phyloP scores from a whole-genome alignment of 2,888 invertebrate genomes.

The Phasia obesa region DNA sequence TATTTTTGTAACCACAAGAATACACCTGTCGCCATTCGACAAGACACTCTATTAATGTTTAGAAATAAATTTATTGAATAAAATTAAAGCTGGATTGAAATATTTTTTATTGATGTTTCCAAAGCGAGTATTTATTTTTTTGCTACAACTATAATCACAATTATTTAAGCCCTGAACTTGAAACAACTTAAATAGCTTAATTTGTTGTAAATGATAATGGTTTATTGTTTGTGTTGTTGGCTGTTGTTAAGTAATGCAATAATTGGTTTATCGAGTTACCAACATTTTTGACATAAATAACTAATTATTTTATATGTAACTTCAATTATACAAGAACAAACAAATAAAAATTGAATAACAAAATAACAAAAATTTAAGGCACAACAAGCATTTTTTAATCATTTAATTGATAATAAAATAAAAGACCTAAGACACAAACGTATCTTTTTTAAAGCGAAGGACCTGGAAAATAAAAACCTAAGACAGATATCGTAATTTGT shows the following conservation, averaged over 20 bases:
- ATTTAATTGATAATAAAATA: no score
- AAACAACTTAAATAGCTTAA: conserved; percentile 21
- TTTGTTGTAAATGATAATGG: conserved; percentile 16
- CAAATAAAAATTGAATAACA: no score
- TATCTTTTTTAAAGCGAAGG: no score
- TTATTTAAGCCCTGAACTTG: conserved; percentile 55
- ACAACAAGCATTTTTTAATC: no score
- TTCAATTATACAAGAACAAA: neutral
- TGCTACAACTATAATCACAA: neutral
- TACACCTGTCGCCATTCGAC: conserved; percentile 47
- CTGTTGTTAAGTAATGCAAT: neutral
- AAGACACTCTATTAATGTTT: conserved; percentile 40
- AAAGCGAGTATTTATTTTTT: neutral
- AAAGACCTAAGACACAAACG: no score
- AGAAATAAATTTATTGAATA: conserved; percentile 21
- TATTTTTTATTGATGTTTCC: conserved; percentile 7
- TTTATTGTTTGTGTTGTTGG: neutral
- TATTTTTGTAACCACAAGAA: conserved; percentile 42
- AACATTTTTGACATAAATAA: conserved; percentile 6
- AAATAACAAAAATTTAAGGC: no score
- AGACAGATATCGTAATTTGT: no score
- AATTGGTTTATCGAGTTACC: neutral
- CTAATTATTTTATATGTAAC: neutral
- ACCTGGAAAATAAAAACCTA: no score
- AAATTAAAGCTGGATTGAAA: no score